Base-by-base conservation (phyloP, 2,888 invertebrate species). In the Callyntrura sp. region DNA sequence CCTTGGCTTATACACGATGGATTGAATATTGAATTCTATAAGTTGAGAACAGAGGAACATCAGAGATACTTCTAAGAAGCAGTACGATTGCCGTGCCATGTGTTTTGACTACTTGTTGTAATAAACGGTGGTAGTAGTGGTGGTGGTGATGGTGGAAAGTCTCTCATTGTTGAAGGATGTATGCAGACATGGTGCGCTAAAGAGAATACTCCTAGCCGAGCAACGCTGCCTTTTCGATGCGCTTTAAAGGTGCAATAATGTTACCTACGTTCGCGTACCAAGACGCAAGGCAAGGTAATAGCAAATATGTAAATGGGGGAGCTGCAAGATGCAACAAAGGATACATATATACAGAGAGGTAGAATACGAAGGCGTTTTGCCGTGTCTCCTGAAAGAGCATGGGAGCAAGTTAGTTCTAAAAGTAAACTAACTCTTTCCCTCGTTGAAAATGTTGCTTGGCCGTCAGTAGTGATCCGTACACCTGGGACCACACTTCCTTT, bases 381-480 rank as follows among this genome's bases (percentile, higher is more conserved):
- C n/a, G n/a, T n/a, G n/a, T n/a, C n/a, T n/a, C n/a, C n/a, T n/a
- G 2, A 23, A 73, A 23, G 23, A 73, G 55, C 1, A 28, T 28
- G 35, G 57, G 43, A 11, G 35, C 57, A 20, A 55, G 79, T 55
- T 79, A 28, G 57, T 17, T 79, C 20, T 55, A 82, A 45, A 17
- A 62, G 62, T 62, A 57, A 78, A 60, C 79, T 70, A 90, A 90
- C 90, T 90, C 90, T 86, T 90, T 90, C 90, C 90, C 90, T 90
- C 86, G 86, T 87, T 82, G 88, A 88, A 81, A 85, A 82, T 85
- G 81, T 90, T 85, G 68, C 84, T 45, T 85, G 76, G 90, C 88
- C 89, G 65, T 92, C 91, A 92, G 92, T 92, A 92, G 90, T 91
- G 90, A 92, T 92, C 92, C 90, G 85, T 86, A 90, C 92, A 91